Conservation (phyloP, 1,140 invertebrate species). For the Macrosteles quadrilineatus region DNA sequence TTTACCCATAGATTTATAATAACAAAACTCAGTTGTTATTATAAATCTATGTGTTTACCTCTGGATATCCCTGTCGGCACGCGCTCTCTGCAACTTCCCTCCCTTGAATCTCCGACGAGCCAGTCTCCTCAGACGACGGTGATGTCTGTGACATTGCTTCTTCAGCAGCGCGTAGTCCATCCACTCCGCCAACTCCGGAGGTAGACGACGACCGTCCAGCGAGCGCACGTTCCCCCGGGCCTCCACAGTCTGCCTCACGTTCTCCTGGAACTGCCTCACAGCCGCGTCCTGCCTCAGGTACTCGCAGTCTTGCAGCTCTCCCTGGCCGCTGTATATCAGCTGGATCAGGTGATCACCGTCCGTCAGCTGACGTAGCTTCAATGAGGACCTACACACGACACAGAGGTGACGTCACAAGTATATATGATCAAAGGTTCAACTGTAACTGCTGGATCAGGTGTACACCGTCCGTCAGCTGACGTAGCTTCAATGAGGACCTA, state of each 20-base stretch:
- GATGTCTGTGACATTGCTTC: slow-evolving; percentile 32
- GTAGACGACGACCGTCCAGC: slow-evolving; percentile 46
- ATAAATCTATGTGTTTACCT: slow-evolving; percentile 24
- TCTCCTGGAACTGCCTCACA: slow-evolving; percentile 57
- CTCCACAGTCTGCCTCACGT: slow-evolving; percentile 56
- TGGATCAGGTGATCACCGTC: slow-evolving; percentile 66
- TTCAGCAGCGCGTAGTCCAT: slow-evolving; percentile 41
- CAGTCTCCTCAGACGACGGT: slow-evolving; percentile 34
- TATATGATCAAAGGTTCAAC: too few relatives aligned
- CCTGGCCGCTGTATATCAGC: slow-evolving; percentile 62
- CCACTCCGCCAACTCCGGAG: slow-evolving; percentile 53
- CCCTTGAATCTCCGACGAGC: slow-evolving; percentile 20
- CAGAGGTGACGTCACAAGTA: too few relatives aligned
- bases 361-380: slow-evolving; percentile 65
- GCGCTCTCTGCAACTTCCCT: slow-evolving; percentile 7
- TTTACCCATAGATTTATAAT: too few relatives aligned
- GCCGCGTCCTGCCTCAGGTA: slow-evolving; percentile 56
- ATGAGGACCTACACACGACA: slow-evolving; percentile 48
- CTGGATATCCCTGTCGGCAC: slow-evolving; percentile 16
- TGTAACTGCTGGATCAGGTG: slow-evolving; percentile 69
- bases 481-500: slow-evolving; percentile 58
- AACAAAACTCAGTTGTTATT: too few relatives aligned
- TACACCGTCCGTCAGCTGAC: slow-evolving; percentile 64
- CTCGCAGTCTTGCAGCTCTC: slow-evolving; percentile 65
- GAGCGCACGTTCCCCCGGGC: slow-evolving; percentile 53